Conservation (phyloP, 1,140 invertebrate genomes). For the Hyles vespertilio region DNA sequence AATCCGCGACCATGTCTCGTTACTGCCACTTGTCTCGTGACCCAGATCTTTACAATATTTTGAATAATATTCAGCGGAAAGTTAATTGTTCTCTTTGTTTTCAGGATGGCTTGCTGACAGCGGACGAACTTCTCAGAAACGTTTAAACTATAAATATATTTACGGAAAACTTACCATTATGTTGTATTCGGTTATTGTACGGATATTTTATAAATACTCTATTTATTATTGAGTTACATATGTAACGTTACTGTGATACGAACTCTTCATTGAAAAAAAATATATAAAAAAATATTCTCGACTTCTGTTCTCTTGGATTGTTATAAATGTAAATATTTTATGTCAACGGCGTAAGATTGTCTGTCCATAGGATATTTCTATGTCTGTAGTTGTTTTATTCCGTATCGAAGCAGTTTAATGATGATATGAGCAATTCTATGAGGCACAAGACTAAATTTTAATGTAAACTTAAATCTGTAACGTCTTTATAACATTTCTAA, state of each 20-base stretch:
- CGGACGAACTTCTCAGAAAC: conserved; percentile 64
- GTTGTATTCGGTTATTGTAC: conserved; percentile 42
- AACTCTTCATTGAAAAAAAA: neutral
- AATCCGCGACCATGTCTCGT: too few relatives aligned
- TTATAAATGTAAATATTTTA: conserved; percentile 32
- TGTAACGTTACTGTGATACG: conserved; percentile 58
- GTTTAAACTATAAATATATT: conserved; percentile 45
- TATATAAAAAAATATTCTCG: neutral
- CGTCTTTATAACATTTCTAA: conserved; percentile 6
- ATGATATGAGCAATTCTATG: conserved; percentile 16
- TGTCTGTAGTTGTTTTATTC: conserved; percentile 18
- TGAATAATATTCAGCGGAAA: too few relatives aligned
- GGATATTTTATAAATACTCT: conserved; percentile 41
- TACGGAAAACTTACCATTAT: conserved; percentile 35
- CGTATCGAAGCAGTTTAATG: neutral
- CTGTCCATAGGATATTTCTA: conserved; percentile 33
- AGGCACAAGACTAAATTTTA: conserved; percentile 58
- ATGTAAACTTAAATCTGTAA: conserved; percentile 34
- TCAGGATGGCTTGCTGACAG: conserved; percentile 62
- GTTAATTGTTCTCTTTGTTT: conserved; percentile 24
- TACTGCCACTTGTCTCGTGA: too few relatives aligned
- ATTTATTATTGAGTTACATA: conserved; percentile 54
- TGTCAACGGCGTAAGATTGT: conserved; percentile 33
- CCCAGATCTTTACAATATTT: too few relatives aligned
- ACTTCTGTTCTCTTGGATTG: conserved; percentile 26